A percentile compares a stretch with the other conserved stretches of the same genome.
Conservation (phyloP, 2,797 vertebrate species). For the Notoglanidium macrostoma region DNA sequence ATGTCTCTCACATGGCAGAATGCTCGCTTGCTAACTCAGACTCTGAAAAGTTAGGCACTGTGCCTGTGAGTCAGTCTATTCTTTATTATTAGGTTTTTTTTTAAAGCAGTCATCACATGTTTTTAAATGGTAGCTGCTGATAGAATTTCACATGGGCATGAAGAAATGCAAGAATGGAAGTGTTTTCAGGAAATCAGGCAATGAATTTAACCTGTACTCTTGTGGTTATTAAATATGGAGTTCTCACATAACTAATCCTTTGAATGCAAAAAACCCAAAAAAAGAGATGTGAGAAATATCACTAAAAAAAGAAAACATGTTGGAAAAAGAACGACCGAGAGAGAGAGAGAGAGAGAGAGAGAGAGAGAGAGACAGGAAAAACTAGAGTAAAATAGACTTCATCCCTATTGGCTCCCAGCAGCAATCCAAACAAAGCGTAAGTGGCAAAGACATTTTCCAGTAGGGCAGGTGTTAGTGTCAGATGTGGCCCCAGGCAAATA, state of each 20-base stretch:
- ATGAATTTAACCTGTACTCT: neutral
- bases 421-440: conserved; percentile 84
- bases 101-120: neutral
- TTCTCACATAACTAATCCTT: neutral
- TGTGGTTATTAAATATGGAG: neutral
- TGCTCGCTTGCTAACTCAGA: conserved; percentile 3
- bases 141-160: neutral
- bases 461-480: conserved; percentile 91
- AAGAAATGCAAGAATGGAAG: neutral
- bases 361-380: neutral
- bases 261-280: neutral
- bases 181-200: neutral
- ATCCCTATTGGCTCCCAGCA: conserved; percentile 77
- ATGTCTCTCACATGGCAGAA: conserved; percentile 22
- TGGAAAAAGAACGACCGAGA: conserved; percentile 37
- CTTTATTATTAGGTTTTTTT: conserved; percentile 28
- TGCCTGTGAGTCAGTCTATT: conserved; percentile 11
- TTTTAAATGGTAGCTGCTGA: neutral
- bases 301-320: neutral
- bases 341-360: conserved; percentile 12
- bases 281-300: neutral
- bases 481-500: conserved; percentile 83
- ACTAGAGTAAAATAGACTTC: conserved; percentile 69
- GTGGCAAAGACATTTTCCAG: conserved; percentile 89
- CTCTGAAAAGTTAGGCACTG: conserved; percentile 13